A percentile compares a stretch with the other conserved stretches of the same genome.
These are phyloP conservation scores for Anguilla anguilla DNA, from an alignment of 2,797 vertebrate genomes.

Conservation along the genomic window DNA sequence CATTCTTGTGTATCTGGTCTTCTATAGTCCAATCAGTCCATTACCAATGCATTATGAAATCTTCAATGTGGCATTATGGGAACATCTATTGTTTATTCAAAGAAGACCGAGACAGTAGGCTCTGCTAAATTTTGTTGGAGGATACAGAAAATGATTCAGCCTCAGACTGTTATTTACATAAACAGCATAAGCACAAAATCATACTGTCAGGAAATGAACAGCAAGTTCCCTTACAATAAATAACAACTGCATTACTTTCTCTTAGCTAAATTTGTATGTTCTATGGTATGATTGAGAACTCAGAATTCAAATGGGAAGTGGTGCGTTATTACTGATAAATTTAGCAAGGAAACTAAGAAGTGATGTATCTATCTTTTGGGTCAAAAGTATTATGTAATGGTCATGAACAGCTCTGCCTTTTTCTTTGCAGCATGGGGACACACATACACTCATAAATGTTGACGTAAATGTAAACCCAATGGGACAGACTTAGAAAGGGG, in stretches of 20 bases:
- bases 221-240: slow-evolving; percentile 65
- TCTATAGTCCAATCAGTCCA: slow-evolving; percentile 57
- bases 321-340: slow-evolving; percentile 46
- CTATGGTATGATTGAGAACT: slow-evolving; percentile 47
- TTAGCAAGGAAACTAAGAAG: slow-evolving; percentile 76
- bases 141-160: slow-evolving; percentile 70
- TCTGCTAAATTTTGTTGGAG: slow-evolving; percentile 60
- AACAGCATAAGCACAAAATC: slow-evolving; percentile 67
- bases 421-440: slow-evolving; percentile 41
- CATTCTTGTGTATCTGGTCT: slow-evolving; percentile 58
- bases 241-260: slow-evolving; percentile 61
- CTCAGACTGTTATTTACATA: slow-evolving; percentile 59
- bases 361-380: slow-evolving; percentile 82
- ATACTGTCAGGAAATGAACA: slow-evolving; percentile 75
- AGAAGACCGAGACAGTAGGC: slow-evolving; percentile 66
- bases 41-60: slow-evolving; percentile 72
- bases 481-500: slow-evolving; percentile 89
- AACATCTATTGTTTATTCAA: slow-evolving; percentile 78
- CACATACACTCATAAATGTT: slow-evolving; percentile 63
- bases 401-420: slow-evolving; percentile 67
- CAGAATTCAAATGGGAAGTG: background rate
- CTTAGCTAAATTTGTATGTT: slow-evolving; percentile 52
- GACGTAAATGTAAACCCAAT: slow-evolving; percentile 83
- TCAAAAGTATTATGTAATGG: slow-evolving; percentile 71
- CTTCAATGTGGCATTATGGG: slow-evolving; percentile 74